A percentile compares a stretch with the other conserved stretches of the same genome.
These are phyloP conservation scores for Hanleya hanleyi DNA, from an alignment of 2,888 invertebrate genomes.

Conservation along the genomic window DNA sequence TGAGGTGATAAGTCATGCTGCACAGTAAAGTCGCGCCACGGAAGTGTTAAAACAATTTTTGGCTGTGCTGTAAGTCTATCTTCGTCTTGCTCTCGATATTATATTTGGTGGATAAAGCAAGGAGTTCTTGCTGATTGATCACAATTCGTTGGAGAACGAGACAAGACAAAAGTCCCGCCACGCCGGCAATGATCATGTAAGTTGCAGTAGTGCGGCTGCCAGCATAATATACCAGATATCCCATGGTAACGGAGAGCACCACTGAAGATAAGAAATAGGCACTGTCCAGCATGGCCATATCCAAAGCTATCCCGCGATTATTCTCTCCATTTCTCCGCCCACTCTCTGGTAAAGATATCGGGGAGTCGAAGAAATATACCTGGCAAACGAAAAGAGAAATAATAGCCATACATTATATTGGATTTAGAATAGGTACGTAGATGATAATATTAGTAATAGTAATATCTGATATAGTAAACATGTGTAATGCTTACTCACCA, in stretches of 20 bases:
- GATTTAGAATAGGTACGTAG: too few relatives aligned
- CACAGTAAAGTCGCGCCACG: too few relatives aligned
- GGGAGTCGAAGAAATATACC: conserved; percentile 68
- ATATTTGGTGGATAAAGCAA: too few relatives aligned
- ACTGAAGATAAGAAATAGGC: conserved; percentile 75
- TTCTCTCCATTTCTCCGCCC: not conserved
- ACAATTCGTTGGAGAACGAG: conserved; percentile 60
- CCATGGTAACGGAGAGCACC: conserved; percentile 73
- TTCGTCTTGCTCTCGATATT: too few relatives aligned
- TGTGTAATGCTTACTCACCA: too few relatives aligned
- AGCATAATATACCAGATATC: conserved; percentile 73
- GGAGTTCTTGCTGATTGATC: conserved; percentile 46
- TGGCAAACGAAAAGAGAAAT: conserved; percentile 46
- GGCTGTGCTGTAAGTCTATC: too few relatives aligned
- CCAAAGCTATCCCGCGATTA: conserved; percentile 91
- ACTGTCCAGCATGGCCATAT: conserved; percentile 81
- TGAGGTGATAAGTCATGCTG: too few relatives aligned
- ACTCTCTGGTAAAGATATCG: not conserved
- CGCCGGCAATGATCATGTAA: conserved; percentile 74
- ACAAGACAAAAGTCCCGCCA: conserved; percentile 70
- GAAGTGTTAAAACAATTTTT: too few relatives aligned
- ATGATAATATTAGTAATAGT: too few relatives aligned
- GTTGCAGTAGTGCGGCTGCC: conserved; percentile 72
- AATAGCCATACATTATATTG: too few relatives aligned
- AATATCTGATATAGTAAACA: too few relatives aligned